phyloP scores from a whole-genome alignment of 2,797 vertebrate species.

The Gouania willdenowi region DNA sequence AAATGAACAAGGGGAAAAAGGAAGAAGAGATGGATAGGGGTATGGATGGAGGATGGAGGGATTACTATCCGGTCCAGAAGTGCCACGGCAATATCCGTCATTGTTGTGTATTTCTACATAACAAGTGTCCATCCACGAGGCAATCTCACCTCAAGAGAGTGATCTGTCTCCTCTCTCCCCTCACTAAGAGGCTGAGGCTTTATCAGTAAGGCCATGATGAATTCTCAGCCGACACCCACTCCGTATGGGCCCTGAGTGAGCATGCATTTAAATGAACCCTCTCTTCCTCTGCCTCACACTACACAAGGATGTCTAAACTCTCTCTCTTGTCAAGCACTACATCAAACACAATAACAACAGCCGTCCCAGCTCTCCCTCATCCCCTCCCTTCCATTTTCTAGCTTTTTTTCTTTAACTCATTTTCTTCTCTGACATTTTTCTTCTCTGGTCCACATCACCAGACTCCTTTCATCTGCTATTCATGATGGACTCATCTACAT shows the following conservation, averaged over 20 bases:
- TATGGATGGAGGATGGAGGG: slow-evolving; percentile 41
- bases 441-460: slow-evolving; percentile 63
- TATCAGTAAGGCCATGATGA: slow-evolving; percentile 66
- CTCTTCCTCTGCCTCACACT: slow-evolving; percentile 52
- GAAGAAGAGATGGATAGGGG: slow-evolving; percentile 11
- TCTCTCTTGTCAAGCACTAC: slow-evolving; percentile 74
- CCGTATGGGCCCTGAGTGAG: slow-evolving; percentile 66
- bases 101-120: slow-evolving; percentile 69
- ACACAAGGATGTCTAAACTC: slow-evolving; percentile 75
- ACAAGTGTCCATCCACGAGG: slow-evolving; percentile 72
- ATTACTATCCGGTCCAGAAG: slow-evolving; percentile 52
- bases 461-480: slow-evolving; percentile 60
- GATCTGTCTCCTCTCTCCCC: slow-evolving; percentile 58
- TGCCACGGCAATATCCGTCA: slow-evolving; percentile 56
- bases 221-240: slow-evolving; percentile 69
- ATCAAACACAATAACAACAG: slow-evolving; percentile 77
- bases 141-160: slow-evolving; percentile 74
- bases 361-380: slow-evolving; percentile 43
- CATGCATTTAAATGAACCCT: slow-evolving; percentile 74
- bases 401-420: slow-evolving; percentile 62
- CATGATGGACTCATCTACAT: slow-evolving; percentile 67
- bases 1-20: slow-evolving; percentile 32
- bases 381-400: slow-evolving; percentile 37
- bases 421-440: slow-evolving; percentile 66
- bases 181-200: slow-evolving; percentile 64